A percentile compares a stretch with the other conserved stretches of the same genome.
Conservation (phyloP, 53 echinoderm and acorn worm genomes). For the Hippasteria phrygiana region DNA sequence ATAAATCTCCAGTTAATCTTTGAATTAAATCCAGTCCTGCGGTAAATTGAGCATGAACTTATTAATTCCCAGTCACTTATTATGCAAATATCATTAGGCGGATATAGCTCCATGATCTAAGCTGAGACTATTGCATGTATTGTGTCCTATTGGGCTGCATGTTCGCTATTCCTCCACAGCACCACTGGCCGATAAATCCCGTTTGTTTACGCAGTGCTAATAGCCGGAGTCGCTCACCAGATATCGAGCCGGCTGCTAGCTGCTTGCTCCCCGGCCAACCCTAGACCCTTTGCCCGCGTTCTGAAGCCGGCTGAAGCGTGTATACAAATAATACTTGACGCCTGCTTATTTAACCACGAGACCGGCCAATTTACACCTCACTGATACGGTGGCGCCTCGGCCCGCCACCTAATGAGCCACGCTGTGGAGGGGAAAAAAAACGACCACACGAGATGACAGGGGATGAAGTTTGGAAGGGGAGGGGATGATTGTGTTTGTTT, state of each 20-base stretch:
- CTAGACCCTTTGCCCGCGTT: neutral
- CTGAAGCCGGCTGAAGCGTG: constrained; percentile 18
- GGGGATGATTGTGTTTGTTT: constrained; percentile 26
- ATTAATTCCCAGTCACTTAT: constrained; percentile 20
- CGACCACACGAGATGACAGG: constrained; percentile 48
- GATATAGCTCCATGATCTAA: neutral
- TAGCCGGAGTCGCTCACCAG: constrained; percentile 1
- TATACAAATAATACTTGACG: constrained; percentile 71
- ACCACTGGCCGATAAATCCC: constrained; percentile 20
- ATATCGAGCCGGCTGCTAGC: neutral
- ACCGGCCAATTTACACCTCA: constrained; percentile 83
- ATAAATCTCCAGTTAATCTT: no score
- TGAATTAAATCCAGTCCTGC: neutral
- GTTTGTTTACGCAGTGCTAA: constrained; percentile 66
- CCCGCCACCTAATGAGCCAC: constrained; percentile 57
- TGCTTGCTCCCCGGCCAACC: neutral
- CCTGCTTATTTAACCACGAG: constrained; percentile 76
- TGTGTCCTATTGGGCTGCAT: neutral
- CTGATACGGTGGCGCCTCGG: constrained; percentile 77
- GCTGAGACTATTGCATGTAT: neutral
- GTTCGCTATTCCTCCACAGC: neutral
- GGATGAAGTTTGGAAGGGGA: neutral
- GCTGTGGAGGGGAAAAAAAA: constrained; percentile 9
- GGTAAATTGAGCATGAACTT: neutral
- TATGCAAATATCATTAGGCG: constrained; percentile 31